These are phyloP conservation scores for Poecilia wingei DNA, from an alignment of 2,797 vertebrate genomes.

Conservation along the genomic window DNA sequence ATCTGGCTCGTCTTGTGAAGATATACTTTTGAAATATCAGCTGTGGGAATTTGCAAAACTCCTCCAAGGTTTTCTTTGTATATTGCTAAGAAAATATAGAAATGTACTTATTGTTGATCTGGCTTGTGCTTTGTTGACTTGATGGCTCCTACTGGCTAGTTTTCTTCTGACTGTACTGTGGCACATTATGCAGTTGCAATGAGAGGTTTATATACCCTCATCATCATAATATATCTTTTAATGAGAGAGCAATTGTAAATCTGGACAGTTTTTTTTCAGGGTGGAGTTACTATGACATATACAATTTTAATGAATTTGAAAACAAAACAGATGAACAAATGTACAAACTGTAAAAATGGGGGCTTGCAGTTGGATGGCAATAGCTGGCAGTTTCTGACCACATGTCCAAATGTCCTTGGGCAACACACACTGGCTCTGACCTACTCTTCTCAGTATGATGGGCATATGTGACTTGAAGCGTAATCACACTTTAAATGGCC, in stretches of 20 bases:
- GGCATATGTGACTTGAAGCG: not conserved
- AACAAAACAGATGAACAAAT: not conserved
- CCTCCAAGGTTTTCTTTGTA: not conserved
- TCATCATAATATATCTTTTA: not conserved
- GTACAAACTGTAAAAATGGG: not conserved
- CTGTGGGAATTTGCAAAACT: not conserved
- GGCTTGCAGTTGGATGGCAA: not conserved
- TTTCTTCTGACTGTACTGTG: not conserved
- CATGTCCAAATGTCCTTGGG: not conserved
- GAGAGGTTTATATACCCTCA: not conserved
- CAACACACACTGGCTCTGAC: not conserved
- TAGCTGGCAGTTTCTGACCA: not conserved
- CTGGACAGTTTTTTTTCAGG: not conserved
- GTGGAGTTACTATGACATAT: not conserved
- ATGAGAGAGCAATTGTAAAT: not conserved
- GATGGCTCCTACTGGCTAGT: not conserved
- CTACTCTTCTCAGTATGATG: not conserved
- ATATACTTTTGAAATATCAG: not conserved
- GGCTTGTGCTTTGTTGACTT: not conserved
- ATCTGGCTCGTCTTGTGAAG: not conserved
- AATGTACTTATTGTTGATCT: not conserved
- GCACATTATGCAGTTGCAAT: not conserved
- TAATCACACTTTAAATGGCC: not conserved
- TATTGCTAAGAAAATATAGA: not conserved
- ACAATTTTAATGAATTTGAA: not conserved